Percentiles rank a stretch among this genome's conserved stretches.
Evolutionary conservation across 2,888 invertebrate species (phyloP).

Genomic region (Euplexia lucipara): DNA sequence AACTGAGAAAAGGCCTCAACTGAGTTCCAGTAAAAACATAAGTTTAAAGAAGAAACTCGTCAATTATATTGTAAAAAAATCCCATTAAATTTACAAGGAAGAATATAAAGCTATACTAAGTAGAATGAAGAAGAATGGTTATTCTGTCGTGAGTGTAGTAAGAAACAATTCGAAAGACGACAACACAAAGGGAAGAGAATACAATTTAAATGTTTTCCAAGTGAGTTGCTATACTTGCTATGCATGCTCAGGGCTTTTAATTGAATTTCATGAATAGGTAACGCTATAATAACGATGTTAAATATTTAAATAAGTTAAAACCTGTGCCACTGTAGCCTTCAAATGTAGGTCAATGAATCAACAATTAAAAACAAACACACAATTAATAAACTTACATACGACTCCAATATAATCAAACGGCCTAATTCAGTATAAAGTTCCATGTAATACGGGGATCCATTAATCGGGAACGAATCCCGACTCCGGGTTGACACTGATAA

Average conservation of each 20-base stretch:
- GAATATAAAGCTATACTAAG: not conserved
- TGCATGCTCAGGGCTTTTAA: conserved; percentile 6
- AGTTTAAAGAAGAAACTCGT: not conserved
- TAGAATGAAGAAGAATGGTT: no score
- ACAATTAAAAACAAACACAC: conserved; percentile 18
- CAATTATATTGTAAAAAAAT: not conserved
- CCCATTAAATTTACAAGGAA: not conserved
- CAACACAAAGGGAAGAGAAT: not conserved
- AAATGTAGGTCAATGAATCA: conserved; percentile 44
- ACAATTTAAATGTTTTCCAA: conserved; percentile 2
- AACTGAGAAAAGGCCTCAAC: no score
- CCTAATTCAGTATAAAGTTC: no score
- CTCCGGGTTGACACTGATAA: no score
- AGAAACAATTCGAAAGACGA: not conserved
- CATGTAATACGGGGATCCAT: no score
- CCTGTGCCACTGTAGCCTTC: conserved; percentile 24
- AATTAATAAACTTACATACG: conserved; percentile 21
- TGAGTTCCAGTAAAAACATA: no score
- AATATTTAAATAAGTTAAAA: conserved; percentile 24
- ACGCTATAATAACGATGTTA: conserved; percentile 10
- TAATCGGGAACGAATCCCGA: no score
- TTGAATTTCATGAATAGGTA: conserved; percentile 27
- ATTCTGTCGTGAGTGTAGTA: not conserved
- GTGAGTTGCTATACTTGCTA: not conserved
- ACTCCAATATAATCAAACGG: conserved; percentile 3